phyloP scores from a whole-genome alignment of 2,113 vertebrate species.

The Chloropsis hardwickii region DNA sequence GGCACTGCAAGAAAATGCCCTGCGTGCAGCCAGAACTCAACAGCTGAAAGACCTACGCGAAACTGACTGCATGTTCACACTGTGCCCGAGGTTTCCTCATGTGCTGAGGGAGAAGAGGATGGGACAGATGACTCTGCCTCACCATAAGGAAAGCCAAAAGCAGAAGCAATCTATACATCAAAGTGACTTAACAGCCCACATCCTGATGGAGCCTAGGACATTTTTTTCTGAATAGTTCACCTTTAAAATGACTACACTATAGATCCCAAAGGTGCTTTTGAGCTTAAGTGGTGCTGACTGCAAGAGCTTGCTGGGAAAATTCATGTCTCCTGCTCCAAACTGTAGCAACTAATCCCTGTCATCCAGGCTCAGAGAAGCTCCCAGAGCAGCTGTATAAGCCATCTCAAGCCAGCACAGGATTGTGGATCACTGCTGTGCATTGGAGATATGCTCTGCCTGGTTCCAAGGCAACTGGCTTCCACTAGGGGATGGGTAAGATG shows the following conservation, averaged over 20 bases:
- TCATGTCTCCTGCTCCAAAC: not conserved
- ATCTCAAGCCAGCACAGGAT: rapidly evolving
- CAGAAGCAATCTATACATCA: not conserved
- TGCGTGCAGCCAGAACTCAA: not conserved
- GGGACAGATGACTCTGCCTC: not conserved
- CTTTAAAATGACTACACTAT: not conserved
- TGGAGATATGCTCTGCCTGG: not conserved
- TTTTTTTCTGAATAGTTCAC: not conserved
- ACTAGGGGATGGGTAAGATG: not conserved
- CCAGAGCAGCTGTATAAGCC: not conserved
- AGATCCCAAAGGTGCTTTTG: not conserved
- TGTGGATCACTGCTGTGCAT: not conserved
- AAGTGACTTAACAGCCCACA: not conserved
- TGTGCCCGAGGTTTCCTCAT: not conserved
- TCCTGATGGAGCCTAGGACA: not conserved
- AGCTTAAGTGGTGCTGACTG: not conserved
- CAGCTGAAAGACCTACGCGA: not conserved
- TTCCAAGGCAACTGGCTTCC: not conserved
- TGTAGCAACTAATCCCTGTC: not conserved
- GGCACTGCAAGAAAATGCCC: not conserved
- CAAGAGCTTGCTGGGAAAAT: not conserved
- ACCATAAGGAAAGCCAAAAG: not conserved
- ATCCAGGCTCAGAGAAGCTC: not conserved
- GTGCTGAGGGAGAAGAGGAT: not conserved
- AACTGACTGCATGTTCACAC: not conserved